Evolutionary conservation across 2,113 vertebrate species (phyloP).

Genomic region (Psilopsiagon aurifrons): DNA sequence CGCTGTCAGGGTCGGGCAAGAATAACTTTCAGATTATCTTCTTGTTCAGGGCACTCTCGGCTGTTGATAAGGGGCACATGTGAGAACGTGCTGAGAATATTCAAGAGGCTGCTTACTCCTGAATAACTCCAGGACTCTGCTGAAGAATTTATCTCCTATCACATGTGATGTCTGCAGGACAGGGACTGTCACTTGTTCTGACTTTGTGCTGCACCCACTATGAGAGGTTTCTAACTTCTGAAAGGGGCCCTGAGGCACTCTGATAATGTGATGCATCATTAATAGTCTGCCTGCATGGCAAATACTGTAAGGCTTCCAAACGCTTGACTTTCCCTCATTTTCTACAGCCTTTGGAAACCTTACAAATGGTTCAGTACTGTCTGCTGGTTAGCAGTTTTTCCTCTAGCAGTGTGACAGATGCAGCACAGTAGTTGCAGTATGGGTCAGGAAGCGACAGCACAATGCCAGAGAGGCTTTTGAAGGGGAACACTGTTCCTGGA

Average conservation of each 20-base stretch:
- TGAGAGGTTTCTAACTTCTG: neutral
- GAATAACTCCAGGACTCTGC: neutral
- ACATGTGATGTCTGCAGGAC: neutral
- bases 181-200: neutral
- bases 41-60: neutral
- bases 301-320: neutral
- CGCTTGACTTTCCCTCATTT: neutral
- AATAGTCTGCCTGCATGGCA: neutral
- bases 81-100: fast-evolving
- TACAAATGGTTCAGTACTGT: neutral
- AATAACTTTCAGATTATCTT: neutral
- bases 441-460: neutral
- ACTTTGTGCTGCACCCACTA: neutral
- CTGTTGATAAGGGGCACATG: neutral
- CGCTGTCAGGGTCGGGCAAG: neutral
- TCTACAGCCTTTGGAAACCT: neutral
- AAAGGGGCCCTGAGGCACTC: neutral
- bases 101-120: neutral
- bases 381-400: neutral
- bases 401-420: neutral
- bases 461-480: neutral
- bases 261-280: neutral
- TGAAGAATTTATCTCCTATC: neutral
- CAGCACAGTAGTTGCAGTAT: neutral
- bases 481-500: neutral